A percentile compares a stretch with the other conserved stretches of the same genome.
These are phyloP conservation scores for Pseudolaguvia tuberculata DNA, from an alignment of 2,113 vertebrate genomes.

Conservation along the genomic window DNA sequence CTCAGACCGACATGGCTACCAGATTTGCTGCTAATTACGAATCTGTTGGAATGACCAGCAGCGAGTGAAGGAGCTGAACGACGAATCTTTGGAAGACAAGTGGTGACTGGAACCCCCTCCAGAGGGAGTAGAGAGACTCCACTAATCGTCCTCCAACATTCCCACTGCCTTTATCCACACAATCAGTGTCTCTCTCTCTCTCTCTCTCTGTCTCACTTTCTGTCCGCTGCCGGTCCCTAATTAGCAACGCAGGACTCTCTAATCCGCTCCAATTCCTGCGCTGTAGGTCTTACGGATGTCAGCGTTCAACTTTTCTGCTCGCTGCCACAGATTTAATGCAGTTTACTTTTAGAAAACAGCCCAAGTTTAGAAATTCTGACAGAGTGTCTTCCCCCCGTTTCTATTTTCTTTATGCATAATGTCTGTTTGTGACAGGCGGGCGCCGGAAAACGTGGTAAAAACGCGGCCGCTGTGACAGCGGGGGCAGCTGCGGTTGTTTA, in stretches of 20 bases:
- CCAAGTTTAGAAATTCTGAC: constrained; percentile 49
- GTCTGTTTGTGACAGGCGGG: constrained; percentile 50
- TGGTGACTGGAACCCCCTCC: constrained; percentile 21
- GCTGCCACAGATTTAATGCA: constrained; percentile 42
- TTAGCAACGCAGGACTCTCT: constrained; percentile 24
- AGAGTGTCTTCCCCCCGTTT: constrained; percentile 42
- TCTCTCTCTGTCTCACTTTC: neutral
- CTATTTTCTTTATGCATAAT: constrained; percentile 50
- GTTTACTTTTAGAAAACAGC: constrained; percentile 46
- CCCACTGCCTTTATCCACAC: constrained; percentile 32
- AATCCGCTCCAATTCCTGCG: constrained; percentile 18
- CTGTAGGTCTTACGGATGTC: constrained; percentile 14
- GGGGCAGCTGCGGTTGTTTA: constrained; percentile 74
- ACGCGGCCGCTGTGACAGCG: constrained; percentile 68
- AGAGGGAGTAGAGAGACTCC: neutral
- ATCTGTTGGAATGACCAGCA: constrained; percentile 80
- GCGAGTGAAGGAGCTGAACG: constrained; percentile 68
- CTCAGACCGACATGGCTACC: constrained; percentile 71
- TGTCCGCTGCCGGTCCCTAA: constrained; percentile 33
- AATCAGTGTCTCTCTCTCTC: constrained; percentile 12
- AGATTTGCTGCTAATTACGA: constrained; percentile 77
- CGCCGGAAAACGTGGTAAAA: constrained; percentile 62
- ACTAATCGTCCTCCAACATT: constrained; percentile 24
- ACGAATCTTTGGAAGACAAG: constrained; percentile 35
- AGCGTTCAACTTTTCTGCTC: constrained; percentile 26